phyloP scores from a whole-genome alignment of 2,113 vertebrate species.

The Siphamia tubifer region DNA sequence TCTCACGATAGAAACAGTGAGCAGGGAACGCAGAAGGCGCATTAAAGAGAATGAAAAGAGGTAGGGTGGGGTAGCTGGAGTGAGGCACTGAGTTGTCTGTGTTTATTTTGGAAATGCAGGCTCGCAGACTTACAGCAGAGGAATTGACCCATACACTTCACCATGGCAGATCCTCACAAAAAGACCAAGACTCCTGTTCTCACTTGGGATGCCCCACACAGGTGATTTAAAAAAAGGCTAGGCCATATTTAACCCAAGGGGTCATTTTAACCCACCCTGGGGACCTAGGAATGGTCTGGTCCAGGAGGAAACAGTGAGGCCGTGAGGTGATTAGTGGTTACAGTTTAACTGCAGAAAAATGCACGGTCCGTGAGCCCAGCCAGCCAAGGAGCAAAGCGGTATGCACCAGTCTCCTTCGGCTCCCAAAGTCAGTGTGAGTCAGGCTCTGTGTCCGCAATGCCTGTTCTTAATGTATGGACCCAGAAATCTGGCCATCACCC shows the following conservation, averaged over 20 bases:
- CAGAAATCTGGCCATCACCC: constrained; percentile 22
- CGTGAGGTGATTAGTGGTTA: constrained; percentile 81
- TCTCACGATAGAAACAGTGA: constrained; percentile 53
- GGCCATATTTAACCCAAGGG: constrained; percentile 14
- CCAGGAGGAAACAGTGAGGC: constrained; percentile 75
- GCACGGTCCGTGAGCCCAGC: constrained; percentile 64
- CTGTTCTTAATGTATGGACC: constrained; percentile 25
- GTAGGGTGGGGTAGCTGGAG: constrained; percentile 62
- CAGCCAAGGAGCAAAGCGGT: constrained; percentile 57
- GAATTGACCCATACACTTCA: constrained; percentile 58
- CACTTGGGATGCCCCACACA: constrained; percentile 46
- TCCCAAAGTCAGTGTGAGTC: constrained; percentile 52
- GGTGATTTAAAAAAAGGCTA: constrained; percentile 47
- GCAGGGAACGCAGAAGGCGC: constrained; percentile 38
- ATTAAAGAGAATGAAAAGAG: constrained; percentile 55
- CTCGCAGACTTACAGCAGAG: constrained; percentile 51
- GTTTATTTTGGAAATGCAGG: constrained; percentile 78
- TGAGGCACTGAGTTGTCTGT: constrained; percentile 71
- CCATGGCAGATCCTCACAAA: constrained; percentile 20
- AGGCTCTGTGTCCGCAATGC: constrained; percentile 44
- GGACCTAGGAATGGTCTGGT: constrained; percentile 60
- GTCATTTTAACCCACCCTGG: constrained; percentile 42
- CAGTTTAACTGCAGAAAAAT: constrained; percentile 83
- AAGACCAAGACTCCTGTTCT: constrained; percentile 11
- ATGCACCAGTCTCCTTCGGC: constrained; percentile 55